Conservation (phyloP, 2,113 vertebrate genomes). For the Tricholaema leucomelas region DNA sequence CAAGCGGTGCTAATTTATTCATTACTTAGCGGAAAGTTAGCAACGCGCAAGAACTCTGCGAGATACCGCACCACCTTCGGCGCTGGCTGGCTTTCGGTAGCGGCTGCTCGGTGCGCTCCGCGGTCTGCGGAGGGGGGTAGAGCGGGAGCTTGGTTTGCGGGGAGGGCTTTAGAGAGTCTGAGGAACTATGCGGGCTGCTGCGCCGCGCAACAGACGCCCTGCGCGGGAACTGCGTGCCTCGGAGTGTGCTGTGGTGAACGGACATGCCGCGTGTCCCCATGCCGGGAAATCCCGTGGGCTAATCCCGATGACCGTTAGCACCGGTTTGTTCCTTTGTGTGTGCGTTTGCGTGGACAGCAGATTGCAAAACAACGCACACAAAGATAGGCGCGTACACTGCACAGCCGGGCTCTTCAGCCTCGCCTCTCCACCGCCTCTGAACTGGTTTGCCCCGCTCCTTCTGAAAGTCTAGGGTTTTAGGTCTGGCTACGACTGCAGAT, state of each 20-base stretch:
- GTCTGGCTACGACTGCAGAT: constrained; percentile 50
- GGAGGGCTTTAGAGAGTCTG: neutral
- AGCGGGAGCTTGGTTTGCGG: neutral
- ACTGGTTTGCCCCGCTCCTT: neutral
- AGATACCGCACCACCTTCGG: neutral
- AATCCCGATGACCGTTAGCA: neutral
- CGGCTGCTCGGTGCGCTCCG: neutral
- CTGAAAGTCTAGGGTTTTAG: neutral
- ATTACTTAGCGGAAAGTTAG: constrained; percentile 40
- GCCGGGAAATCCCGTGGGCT: neutral
- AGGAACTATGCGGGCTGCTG: neutral
- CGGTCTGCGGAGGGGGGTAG: neutral
- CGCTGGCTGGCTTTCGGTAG: neutral
- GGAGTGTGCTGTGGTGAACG: neutral
- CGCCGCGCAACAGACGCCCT: neutral
- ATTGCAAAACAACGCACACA: neutral
- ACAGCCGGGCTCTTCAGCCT: neutral
- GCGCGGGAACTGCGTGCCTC: neutral
- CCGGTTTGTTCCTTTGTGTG: neutral
- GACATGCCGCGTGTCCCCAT: neutral
- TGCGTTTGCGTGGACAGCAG: constrained; percentile 3
- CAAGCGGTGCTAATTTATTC: neutral
- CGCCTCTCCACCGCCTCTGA: neutral
- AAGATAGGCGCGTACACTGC: neutral
- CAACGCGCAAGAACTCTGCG: neutral